Conservation (phyloP, 2,888 invertebrate species). For the Erebia ligea region DNA sequence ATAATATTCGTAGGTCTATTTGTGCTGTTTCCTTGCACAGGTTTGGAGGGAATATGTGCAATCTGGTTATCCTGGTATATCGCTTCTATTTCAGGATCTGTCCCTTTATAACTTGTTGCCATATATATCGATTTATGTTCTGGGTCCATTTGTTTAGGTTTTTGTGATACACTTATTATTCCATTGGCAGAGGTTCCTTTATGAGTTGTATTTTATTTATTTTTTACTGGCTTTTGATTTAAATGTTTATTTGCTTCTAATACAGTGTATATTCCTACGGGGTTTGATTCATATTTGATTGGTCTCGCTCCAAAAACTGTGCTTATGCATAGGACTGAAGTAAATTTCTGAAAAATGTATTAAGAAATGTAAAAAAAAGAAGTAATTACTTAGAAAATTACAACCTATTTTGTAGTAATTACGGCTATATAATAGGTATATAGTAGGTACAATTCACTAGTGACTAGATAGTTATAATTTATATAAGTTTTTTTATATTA, state of each 20-base stretch:
- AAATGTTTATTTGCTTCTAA: background rate
- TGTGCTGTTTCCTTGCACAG: background rate
- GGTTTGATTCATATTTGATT: background rate
- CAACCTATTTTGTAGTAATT: too few species aligned
- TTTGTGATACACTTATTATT: background rate
- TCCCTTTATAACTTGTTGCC: background rate
- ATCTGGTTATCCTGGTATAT: background rate
- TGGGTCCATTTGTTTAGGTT: background rate
- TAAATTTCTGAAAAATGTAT: constrained; percentile 3
- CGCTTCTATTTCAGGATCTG: background rate
- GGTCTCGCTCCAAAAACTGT: background rate
- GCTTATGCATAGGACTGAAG: background rate
- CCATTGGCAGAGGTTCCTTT: background rate
- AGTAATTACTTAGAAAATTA: too few species aligned
- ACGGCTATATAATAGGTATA: too few species aligned
- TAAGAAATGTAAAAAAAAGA: background rate
- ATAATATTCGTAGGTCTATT: background rate
- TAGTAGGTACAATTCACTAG: too few species aligned
- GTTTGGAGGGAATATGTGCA: background rate
- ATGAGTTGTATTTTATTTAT: background rate
- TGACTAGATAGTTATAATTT: too few species aligned
- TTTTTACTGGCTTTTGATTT: background rate
- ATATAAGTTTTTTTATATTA: background rate
- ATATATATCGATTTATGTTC: background rate
- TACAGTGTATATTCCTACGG: background rate